Evolutionary conservation across 2,113 vertebrate species (phyloP), one percentile per base, ranked within the genome.

Genomic region (Nothocercus julius): DNA sequence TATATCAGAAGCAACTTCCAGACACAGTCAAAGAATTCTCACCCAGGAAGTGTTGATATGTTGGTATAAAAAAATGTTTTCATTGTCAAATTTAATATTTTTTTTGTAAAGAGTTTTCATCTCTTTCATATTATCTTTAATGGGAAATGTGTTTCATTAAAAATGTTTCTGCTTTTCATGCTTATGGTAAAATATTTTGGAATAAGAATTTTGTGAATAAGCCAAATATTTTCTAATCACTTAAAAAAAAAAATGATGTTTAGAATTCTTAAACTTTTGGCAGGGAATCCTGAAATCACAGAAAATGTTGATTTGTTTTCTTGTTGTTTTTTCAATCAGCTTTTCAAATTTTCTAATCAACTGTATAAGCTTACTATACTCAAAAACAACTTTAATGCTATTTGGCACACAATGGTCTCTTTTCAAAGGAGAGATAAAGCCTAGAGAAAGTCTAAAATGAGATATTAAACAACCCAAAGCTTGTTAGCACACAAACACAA

Each of bases 1-100:
- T 88, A 90, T 94, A 96, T 93, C 93, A 96, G 90, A 86, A 92
- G 87, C 73, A 90, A 88, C 82, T 91, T 93, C 95, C 94, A 96
- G 93, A 93, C 90, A 90, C 80, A 32, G 42, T 47, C 44, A 93
- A 91, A 78, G 89, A 94, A 87, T 91, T 93, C 89, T 95, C 92
- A 97, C 86, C 92, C 91, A 93, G 84, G 66, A 90, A 94, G 89
- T 93, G 96, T 49, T 96, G 94, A 94, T 85, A 92, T n/a, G 86
- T 62, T 79, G 89, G 77, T 92, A 95, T 86, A 85, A 89, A 91
- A 95, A 91, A 53, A 32, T 30, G 2, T 0, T 3, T 51, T 82
- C 21, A 90, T 90, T 80, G 78, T 61, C 30, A 89, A 87, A 85
- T 76, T 82, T 85, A 66, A 82, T 82, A 32, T 66, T 74, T 82